Evolutionary conservation across 2,888 invertebrate genomes (phyloP), one percentile per base, ranked within the genome.

Genomic region (Macrosiphum euphorbiae): DNA sequence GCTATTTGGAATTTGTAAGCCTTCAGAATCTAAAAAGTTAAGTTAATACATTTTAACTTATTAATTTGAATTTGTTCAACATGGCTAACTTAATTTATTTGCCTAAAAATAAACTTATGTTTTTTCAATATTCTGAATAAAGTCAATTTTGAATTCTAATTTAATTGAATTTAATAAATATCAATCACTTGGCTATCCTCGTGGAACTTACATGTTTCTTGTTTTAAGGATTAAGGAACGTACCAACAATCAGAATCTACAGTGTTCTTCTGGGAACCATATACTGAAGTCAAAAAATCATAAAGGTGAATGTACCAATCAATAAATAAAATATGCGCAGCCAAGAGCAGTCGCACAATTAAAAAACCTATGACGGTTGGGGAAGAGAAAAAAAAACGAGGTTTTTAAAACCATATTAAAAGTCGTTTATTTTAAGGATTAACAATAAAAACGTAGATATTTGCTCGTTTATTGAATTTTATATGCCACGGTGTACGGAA

Each of bases 391-490:
- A 78, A 50, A 50, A 50, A 35, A 87, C n/a, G 87, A 87, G 87
- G 87, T 87, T 50, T 28, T 87, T 3, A 87, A 87, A 87, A 35
- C 52, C 88, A 5, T 35, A 35, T 88, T 88, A 35, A 88, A 88
- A 35, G n/a, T 52, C 87, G 52, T 88, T 88, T 52, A n/a, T 88
- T 88, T 52, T 28, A 88, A 24, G 52, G 87, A 52, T 52, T 52
- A 52, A n/a, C 24, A 50, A 88, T 78, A 78, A 88, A 52, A 52
- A 47, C 86, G 47, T 52, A 52, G 50, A 52, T 52, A 88, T 88
- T 86, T 35, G 87, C n/a, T 88, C 88, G n/a, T 88, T 88, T 52
- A n/a, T 88, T 20, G 87, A 52, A 88, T 52, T 50, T 88, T 88
- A n/a, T 52, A n/a, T 78, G 20, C 78, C 35, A 78, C 7, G 35